phyloP scores from a whole-genome alignment of 2,797 vertebrate species.

The Zalophus californianus region DNA sequence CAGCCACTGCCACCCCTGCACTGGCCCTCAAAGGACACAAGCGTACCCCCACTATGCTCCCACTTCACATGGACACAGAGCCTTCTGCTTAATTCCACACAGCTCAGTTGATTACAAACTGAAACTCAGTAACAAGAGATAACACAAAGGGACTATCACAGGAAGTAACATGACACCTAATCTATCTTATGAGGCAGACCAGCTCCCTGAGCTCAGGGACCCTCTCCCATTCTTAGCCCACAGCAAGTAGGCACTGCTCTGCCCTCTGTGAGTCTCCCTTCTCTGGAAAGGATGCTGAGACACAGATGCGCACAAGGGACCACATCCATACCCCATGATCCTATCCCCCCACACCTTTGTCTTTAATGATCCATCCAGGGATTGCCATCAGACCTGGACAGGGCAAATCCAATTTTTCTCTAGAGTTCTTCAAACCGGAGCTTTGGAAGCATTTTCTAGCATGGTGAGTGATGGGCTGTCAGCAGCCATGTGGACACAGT shows the following conservation, averaged over 20 bases:
- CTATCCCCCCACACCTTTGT: too few species aligned
- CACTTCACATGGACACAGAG: not conserved
- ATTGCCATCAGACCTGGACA: not conserved
- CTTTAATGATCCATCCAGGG: not conserved
- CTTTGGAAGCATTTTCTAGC: too few species aligned
- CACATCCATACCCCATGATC: too few species aligned
- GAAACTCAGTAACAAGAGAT: not conserved
- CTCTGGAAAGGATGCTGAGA: not conserved
- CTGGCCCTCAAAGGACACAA: not conserved
- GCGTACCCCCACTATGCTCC: too few species aligned
- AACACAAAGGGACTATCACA: not conserved
- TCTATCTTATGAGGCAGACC: not conserved
- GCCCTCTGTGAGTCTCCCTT: not conserved
- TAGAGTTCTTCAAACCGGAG: not conserved
- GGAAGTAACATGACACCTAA: not conserved
- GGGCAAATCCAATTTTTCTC: not conserved
- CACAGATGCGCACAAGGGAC: not conserved
- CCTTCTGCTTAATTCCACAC: not conserved
- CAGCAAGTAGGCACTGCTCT: not conserved
- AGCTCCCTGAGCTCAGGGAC: not conserved
- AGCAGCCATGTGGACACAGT: not conserved
- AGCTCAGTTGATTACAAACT: not conserved
- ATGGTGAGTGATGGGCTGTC: not conserved
- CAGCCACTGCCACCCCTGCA: too few species aligned
- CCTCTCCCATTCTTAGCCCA: not conserved